Conservation (phyloP, 2,888 invertebrate genomes). For the Drosophila atripex region DNA sequence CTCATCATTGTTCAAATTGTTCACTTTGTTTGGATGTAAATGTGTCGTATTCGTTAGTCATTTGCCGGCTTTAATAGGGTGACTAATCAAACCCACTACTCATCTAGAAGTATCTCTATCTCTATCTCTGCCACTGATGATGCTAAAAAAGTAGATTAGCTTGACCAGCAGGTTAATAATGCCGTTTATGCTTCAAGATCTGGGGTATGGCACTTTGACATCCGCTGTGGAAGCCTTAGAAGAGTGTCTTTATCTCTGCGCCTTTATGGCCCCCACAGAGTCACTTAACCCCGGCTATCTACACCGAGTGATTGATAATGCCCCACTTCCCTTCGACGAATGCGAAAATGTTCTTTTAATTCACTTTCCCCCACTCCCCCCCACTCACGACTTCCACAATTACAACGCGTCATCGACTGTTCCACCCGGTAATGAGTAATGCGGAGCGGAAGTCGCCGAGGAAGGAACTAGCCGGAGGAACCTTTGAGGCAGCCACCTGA, state of each 20-base stretch:
- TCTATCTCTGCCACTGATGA: conserved; percentile 12
- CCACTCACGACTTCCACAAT: not conserved
- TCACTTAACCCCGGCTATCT: conserved; percentile 20
- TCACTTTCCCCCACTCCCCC: conserved; percentile 11
- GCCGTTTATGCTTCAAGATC: not conserved
- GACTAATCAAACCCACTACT: conserved; percentile 38
- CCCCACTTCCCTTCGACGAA: conserved; percentile 61
- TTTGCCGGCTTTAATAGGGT: conserved; percentile 37
- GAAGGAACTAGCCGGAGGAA: conserved; percentile 37
- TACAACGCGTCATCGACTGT: conserved; percentile 66
- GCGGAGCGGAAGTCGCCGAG: conserved; percentile 44
- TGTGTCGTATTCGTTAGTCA: conserved; percentile 37
- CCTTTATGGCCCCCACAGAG: conserved; percentile 14
- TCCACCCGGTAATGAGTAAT: conserved; percentile 42
- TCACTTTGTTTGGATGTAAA: conserved; percentile 6
- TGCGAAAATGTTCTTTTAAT: conserved; percentile 41
- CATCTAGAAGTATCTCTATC: not conserved
- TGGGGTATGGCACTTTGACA: not conserved
- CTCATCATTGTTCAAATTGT: conserved; percentile 31
- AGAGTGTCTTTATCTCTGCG: not conserved
- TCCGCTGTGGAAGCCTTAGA: not conserved
- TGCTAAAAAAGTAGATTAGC: conserved; percentile 40
- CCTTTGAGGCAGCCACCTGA: conserved; percentile 20
- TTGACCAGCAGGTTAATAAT: conserved; percentile 30
- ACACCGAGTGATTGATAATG: conserved; percentile 62